phyloP scores from a whole-genome alignment of 2,888 invertebrate species.

The Synergus itoensis region DNA sequence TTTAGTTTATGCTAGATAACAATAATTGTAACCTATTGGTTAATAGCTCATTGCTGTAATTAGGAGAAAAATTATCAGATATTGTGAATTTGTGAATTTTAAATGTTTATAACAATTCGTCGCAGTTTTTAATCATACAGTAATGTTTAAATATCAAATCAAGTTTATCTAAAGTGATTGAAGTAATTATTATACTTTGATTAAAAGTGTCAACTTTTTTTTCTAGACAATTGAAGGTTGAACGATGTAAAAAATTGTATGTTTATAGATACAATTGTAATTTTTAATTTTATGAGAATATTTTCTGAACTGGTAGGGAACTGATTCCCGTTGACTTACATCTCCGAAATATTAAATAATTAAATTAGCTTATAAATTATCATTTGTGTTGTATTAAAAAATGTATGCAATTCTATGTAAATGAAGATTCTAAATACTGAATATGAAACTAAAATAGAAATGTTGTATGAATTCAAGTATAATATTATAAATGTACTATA shows the following conservation, averaged over 20 bases:
- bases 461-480: constrained; percentile 29
- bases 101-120: not conserved
- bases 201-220: not conserved
- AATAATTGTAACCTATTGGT: not conserved
- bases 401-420: constrained; percentile 49
- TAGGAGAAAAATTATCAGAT: not conserved
- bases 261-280: constrained; percentile 20
- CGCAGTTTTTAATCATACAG: not conserved
- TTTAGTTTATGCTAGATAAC: constrained; percentile 1
- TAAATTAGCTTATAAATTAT: constrained; percentile 51
- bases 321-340: constrained; percentile 62
- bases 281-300: constrained; percentile 18
- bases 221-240: not conserved
- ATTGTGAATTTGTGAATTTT: not conserved
- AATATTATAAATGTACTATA: constrained; percentile 24
- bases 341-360: constrained; percentile 44
- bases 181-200: not conserved
- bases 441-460: constrained; percentile 25
- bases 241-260: constrained; percentile 7
- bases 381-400: constrained; percentile 57
- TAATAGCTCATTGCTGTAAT: constrained; percentile 1
- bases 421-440: constrained; percentile 34
- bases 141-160: not conserved
- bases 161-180: not conserved
- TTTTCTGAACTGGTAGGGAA: constrained; percentile 16